These are phyloP conservation scores for Xanthia togata DNA, from an alignment of 2,888 invertebrate genomes.

Conservation along the genomic window DNA sequence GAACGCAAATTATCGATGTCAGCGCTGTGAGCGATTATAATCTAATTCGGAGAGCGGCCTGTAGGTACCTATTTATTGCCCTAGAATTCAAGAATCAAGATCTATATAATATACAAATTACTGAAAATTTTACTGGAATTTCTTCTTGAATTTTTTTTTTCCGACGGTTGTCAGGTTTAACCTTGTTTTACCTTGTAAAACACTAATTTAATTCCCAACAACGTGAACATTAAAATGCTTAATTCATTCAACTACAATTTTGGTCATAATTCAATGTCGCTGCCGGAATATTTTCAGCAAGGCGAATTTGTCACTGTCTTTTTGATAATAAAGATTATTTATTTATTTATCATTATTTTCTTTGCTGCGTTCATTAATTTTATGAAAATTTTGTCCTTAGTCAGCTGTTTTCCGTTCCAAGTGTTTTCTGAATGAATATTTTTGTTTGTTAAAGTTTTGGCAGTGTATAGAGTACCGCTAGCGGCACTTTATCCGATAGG, in stretches of 20 bases:
- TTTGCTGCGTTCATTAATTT: conserved; percentile 23
- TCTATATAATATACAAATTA: too few species aligned
- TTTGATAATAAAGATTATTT: too few species aligned
- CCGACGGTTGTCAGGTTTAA: not conserved
- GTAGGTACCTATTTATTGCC: too few species aligned
- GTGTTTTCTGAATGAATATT: not conserved
- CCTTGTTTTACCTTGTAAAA: not conserved
- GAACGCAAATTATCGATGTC: too few species aligned
- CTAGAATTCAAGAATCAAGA: too few species aligned
- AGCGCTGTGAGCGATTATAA: too few species aligned
- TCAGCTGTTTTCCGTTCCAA: not conserved
- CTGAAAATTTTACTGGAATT: not conserved
- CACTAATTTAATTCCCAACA: not conserved
- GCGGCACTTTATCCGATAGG: too few species aligned
- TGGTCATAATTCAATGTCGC: conserved; percentile 19
- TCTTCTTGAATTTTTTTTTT: not conserved
- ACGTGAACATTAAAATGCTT: not conserved
- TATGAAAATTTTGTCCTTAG: conserved; percentile 18
- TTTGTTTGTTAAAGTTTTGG: not conserved
- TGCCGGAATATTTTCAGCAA: conserved; percentile 22
- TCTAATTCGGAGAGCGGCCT: too few species aligned
- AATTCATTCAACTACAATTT: conserved; percentile 2
- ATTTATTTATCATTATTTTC: too few species aligned
- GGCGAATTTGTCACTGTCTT: too few species aligned
- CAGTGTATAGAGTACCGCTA: too few species aligned